Percentiles rank a stretch among this genome's conserved stretches.
These are phyloP conservation scores for Protonemura montana DNA, from an alignment of 2,888 invertebrate species.

Conservation along the genomic window DNA sequence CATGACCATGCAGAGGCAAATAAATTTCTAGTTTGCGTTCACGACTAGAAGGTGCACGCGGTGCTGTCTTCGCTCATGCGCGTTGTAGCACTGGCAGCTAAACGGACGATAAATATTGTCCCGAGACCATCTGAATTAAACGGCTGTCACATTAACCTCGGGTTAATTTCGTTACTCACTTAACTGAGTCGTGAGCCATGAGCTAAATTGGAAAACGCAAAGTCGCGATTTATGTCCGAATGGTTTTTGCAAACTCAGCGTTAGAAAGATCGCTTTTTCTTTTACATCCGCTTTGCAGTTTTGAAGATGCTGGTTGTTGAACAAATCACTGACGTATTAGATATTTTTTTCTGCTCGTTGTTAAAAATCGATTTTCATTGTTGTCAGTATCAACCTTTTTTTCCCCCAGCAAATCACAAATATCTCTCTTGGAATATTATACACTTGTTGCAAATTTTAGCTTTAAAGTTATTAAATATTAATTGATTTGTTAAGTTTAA, in stretches of 20 bases:
- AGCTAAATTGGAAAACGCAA: neutral
- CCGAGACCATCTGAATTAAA: neutral
- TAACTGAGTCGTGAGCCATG: neutral
- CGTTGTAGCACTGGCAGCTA: neutral
- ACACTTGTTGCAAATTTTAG: too few relatives aligned
- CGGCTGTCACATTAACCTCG: slow-evolving; percentile 2
- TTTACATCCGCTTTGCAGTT: too few relatives aligned
- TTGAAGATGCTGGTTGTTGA: too few relatives aligned
- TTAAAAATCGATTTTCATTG: too few relatives aligned
- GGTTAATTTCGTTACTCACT: slow-evolving; percentile 12
- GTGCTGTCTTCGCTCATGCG: neutral
- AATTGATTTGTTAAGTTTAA: too few relatives aligned
- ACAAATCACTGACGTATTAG: too few relatives aligned
- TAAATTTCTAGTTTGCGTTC: neutral
- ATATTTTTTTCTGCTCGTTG: too few relatives aligned
- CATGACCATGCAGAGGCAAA: neutral
- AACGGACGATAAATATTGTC: neutral
- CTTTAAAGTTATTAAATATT: too few relatives aligned
- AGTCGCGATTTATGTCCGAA: neutral
- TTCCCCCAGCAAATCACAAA: too few relatives aligned
- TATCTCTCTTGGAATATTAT: too few relatives aligned
- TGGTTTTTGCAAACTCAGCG: neutral
- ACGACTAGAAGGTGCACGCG: neutral
- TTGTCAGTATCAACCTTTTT: too few relatives aligned
- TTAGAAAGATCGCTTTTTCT: too few relatives aligned